These are phyloP conservation scores for Eurytemora carolleeae DNA, from an alignment of 1,140 invertebrate species.

Conservation along the genomic window DNA sequence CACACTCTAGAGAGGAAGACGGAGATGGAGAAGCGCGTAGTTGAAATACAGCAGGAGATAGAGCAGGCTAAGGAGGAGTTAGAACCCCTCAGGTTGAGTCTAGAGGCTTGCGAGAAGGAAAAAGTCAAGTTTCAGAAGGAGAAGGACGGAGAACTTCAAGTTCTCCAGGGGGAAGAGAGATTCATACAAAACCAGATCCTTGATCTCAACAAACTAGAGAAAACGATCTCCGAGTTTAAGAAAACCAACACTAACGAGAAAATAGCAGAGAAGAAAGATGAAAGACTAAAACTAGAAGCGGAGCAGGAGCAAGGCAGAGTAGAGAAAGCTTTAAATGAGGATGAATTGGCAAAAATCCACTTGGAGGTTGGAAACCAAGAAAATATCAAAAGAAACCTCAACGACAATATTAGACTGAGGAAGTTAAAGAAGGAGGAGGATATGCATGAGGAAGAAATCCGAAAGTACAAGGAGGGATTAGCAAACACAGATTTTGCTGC, in stretches of 20 bases:
- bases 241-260: too few species aligned
- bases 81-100: background rate
- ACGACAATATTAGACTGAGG: conserved; percentile 5
- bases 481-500: conserved; percentile 1
- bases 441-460: conserved; percentile 4
- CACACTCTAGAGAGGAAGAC: background rate
- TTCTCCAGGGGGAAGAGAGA: too few species aligned
- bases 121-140: too few species aligned
- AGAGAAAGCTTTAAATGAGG: background rate
- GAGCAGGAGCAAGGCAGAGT: background rate
- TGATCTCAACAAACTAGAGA: too few species aligned
- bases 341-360: background rate
- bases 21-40: background rate
- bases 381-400: conserved; percentile 7
- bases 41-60: background rate
- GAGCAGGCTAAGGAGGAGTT: background rate
- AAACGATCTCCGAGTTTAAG: too few species aligned
- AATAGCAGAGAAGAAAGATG: too few species aligned
- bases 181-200: too few species aligned
- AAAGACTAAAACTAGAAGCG: too few species aligned
- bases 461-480: conserved; percentile 2
- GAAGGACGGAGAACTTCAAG: too few species aligned
- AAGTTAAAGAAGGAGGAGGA: conserved; percentile 7
- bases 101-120: background rate
- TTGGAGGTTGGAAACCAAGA: background rate